phyloP scores from a whole-genome alignment of 2,113 vertebrate species.

The Ceyx melanurus region DNA sequence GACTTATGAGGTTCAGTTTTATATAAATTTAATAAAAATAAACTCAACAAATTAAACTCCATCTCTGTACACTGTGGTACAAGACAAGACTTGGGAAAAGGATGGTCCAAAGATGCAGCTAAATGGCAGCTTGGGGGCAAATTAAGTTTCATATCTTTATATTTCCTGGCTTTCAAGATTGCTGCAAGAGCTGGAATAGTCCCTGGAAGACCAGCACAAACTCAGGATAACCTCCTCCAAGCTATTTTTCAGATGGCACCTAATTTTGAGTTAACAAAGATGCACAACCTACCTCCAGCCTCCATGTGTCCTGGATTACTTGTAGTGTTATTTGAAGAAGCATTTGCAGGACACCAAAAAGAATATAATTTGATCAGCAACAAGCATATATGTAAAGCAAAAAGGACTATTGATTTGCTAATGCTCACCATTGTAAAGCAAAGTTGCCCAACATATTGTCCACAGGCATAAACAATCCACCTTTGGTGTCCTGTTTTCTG shows the following conservation, averaged over 20 bases:
- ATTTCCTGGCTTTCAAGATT: not conserved
- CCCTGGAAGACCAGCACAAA: not conserved
- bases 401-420: not conserved
- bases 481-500: not conserved
- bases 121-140: not conserved
- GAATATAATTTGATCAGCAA: not conserved
- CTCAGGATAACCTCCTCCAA: not conserved
- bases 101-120: not conserved
- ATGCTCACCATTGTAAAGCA: not conserved
- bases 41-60: not conserved
- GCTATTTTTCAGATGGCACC: not conserved
- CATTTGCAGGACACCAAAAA: not conserved
- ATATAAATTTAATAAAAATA: not conserved
- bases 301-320: not conserved
- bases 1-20: not conserved
- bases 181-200: not conserved
- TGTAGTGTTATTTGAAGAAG: not conserved
- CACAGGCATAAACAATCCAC: not conserved
- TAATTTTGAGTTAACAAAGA: not conserved
- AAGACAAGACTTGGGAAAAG: not conserved
- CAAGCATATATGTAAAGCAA: not conserved
- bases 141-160: not conserved
- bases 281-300: not conserved
- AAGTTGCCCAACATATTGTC: not conserved
- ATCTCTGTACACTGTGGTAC: not conserved